A percentile compares a stretch with the other conserved stretches of the same genome.
These are phyloP conservation scores for Actinia equina DNA, from an alignment of 64 coral and sea anemone genomes.

Conservation along the genomic window DNA sequence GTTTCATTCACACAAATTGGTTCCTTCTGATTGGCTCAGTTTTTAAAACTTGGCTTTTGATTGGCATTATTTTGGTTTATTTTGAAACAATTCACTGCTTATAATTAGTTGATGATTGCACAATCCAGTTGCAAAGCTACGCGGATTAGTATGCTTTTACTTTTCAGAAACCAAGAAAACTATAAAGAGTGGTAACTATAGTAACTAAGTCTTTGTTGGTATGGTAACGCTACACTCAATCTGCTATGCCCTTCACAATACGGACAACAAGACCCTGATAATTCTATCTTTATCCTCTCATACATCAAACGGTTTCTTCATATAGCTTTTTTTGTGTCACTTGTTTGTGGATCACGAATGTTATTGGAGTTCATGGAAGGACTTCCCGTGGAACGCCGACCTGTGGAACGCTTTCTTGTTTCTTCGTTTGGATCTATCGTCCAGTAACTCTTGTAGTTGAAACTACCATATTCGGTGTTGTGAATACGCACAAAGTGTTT, in stretches of 20 bases:
- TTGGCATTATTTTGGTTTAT: too few relatives aligned
- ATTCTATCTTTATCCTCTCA: neutral
- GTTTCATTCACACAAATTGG: too few relatives aligned
- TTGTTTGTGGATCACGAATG: neutral
- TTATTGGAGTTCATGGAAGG: neutral
- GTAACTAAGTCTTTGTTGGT: neutral
- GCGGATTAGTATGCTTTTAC: too few relatives aligned
- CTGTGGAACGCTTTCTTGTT: neutral
- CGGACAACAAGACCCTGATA: neutral
- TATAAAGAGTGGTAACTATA: neutral
- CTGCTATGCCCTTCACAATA: neutral
- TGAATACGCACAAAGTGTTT: constrained; percentile 44
- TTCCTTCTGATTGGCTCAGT: too few relatives aligned
- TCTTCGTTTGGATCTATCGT: neutral
- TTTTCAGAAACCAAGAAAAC: too few relatives aligned
- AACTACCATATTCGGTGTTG: constrained; percentile 13
- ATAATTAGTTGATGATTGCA: too few relatives aligned
- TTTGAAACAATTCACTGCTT: too few relatives aligned
- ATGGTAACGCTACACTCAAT: neutral
- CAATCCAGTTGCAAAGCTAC: too few relatives aligned
- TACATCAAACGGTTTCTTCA: neutral
- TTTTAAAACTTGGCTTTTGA: too few relatives aligned
- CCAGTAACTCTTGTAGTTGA: constrained; percentile 38
- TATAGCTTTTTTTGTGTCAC: neutral
- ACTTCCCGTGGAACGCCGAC: neutral